A percentile compares a stretch with the other conserved stretches of the same genome.
These are phyloP conservation scores for Nasonovia ribisnigri DNA, from an alignment of 2,888 invertebrate species.

Conservation along the genomic window DNA sequence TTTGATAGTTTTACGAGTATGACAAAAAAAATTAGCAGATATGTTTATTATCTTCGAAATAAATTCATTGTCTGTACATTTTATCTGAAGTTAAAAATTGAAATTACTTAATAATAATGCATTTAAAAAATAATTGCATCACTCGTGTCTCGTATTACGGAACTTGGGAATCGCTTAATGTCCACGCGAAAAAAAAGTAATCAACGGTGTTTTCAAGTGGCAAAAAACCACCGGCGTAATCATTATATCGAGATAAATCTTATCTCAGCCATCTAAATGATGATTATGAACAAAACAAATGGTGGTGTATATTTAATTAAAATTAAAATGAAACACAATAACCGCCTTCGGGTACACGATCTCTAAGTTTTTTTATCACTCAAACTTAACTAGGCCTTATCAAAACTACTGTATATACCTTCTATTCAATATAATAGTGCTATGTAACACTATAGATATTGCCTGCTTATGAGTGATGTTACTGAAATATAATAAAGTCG, in stretches of 20 bases:
- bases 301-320: neutral
- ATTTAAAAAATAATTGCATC: neutral
- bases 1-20: neutral
- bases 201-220: neutral
- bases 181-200: neutral
- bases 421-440: neutral
- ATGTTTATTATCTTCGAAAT: neutral
- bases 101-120: neutral
- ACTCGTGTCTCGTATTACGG: neutral
- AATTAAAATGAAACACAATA: neutral
- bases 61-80: neutral
- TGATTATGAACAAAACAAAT: neutral
- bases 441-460: too few relatives aligned
- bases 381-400: neutral
- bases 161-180: neutral
- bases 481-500: too few relatives aligned
- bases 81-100: neutral
- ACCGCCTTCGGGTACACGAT: neutral
- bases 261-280: neutral
- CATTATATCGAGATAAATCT: neutral
- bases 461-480: too few relatives aligned
- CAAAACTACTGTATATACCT: neutral
- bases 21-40: neutral
- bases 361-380: neutral
- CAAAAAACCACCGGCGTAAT: neutral